These are phyloP conservation scores for Stercorarius parasiticus DNA, from an alignment of 2,113 vertebrate genomes.

Conservation along the genomic window DNA sequence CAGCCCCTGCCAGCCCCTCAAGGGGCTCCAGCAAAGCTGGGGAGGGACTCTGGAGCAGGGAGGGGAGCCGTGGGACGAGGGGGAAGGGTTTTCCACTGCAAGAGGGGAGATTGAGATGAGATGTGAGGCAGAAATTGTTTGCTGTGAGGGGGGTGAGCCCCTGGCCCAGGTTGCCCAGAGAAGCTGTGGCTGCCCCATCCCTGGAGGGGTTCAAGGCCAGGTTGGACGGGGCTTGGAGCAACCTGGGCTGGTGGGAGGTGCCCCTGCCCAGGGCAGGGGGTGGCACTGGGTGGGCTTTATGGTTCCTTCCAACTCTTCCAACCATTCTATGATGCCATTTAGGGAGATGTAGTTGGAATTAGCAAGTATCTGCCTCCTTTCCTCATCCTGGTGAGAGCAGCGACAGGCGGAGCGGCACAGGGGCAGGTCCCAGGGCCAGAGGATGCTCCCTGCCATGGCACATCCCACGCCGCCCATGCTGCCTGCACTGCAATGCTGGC, in stretches of 20 bases:
- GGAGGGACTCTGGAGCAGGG: no score
- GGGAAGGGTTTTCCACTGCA: no score
- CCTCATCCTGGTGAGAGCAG: neutral
- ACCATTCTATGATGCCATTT: neutral
- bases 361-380: neutral
- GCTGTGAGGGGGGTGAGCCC: no score
- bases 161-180: neutral
- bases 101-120: no score
- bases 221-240: neutral
- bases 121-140: no score
- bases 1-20: neutral
- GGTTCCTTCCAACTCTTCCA: neutral
- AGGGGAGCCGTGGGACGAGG: no score
- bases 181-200: neutral
- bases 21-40: neutral
- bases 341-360: fast-evolving
- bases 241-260: neutral
- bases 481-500: fast-evolving
- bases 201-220: neutral
- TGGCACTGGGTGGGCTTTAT: neutral
- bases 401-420: fast-evolving
- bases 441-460: neutral
- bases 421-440: no score
- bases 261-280: neutral
- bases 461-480: fast-evolving